phyloP scores from a whole-genome alignment of 1,140 invertebrate genomes.

The Drosophila neocordata region DNA sequence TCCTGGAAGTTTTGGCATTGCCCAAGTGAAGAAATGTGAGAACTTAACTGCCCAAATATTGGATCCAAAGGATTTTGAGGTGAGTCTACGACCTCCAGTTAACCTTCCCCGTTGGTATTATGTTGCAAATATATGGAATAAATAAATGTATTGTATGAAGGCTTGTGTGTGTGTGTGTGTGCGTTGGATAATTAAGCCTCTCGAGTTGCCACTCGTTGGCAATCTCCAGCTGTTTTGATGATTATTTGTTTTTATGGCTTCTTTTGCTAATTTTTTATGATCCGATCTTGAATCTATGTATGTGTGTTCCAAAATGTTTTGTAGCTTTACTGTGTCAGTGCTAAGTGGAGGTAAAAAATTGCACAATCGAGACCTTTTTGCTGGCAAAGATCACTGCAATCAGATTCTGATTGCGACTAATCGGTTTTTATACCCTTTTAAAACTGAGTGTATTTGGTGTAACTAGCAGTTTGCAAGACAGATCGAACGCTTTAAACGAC shows the following conservation, averaged over 20 bases:
- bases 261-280: slow-evolving; percentile 16
- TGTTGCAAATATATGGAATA: slow-evolving; percentile 20
- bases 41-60: slow-evolving; percentile 83
- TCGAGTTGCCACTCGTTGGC: not conserved
- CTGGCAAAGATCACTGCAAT: slow-evolving; percentile 25
- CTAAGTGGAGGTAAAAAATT: slow-evolving; percentile 26
- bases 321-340: slow-evolving; percentile 4
- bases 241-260: slow-evolving; percentile 46
- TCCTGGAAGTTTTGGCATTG: slow-evolving; percentile 96
- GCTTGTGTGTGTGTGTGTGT: not conserved
- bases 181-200: slow-evolving; percentile 18
- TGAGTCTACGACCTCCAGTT: slow-evolving; percentile 83
- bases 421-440: slow-evolving; percentile 29
- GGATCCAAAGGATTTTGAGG: slow-evolving; percentile 88
- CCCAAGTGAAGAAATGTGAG: slow-evolving; percentile 86
- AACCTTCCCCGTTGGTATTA: slow-evolving; percentile 49
- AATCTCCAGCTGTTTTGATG: slow-evolving; percentile 12
- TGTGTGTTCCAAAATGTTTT: slow-evolving; percentile 9
- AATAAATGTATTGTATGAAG: not conserved
- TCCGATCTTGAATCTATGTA: slow-evolving; percentile 12
- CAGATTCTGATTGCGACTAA: slow-evolving; percentile 18
- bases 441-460: not conserved
- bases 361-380: slow-evolving; percentile 35
- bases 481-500: not conserved
- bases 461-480: not conserved